Evolutionary conservation across 2,113 vertebrate genomes (phyloP).

Genomic region (Xiphophorus maculatus): DNA sequence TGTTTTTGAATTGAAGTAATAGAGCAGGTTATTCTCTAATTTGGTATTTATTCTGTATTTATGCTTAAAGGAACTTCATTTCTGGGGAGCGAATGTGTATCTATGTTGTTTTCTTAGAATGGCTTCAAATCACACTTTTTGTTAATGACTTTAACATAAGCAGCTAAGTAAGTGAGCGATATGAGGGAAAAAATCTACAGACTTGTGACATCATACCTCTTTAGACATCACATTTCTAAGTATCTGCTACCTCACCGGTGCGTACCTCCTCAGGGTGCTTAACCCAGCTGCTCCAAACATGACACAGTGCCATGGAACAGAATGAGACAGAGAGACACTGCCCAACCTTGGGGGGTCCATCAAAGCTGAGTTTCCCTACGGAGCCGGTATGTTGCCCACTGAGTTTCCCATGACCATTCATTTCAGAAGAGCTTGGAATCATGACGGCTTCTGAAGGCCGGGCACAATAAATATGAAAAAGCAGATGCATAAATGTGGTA

Average conservation of each 20-base stretch:
- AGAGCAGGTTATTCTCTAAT: not conserved
- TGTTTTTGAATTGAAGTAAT: not conserved
- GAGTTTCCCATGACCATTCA: slow-evolving; percentile 76
- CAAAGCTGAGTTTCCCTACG: slow-evolving; percentile 52
- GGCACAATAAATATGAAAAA: slow-evolving; percentile 56
- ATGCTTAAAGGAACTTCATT: not conserved
- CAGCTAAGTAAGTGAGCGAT: too few species aligned
- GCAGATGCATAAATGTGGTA: slow-evolving; percentile 4
- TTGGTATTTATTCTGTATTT: not conserved
- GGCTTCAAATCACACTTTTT: not conserved
- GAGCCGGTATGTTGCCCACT: slow-evolving; percentile 53
- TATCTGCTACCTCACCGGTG: not conserved
- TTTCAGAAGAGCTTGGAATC: slow-evolving; percentile 53
- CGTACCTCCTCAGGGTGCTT: not conserved
- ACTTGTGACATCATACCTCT: not conserved
- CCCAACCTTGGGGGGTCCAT: slow-evolving; percentile 54
- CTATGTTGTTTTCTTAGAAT: not conserved
- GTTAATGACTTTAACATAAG: too few species aligned
- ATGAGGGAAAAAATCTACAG: not conserved
- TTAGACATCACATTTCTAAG: not conserved
- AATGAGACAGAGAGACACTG: slow-evolving; percentile 66
- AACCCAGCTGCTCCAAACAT: slow-evolving; percentile 14
- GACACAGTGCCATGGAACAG: slow-evolving; percentile 61
- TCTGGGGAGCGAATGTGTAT: not conserved
- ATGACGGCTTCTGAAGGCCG: slow-evolving; percentile 44